Base-by-base conservation (phyloP, 2,888 invertebrate species). In the Macropis europaea region DNA sequence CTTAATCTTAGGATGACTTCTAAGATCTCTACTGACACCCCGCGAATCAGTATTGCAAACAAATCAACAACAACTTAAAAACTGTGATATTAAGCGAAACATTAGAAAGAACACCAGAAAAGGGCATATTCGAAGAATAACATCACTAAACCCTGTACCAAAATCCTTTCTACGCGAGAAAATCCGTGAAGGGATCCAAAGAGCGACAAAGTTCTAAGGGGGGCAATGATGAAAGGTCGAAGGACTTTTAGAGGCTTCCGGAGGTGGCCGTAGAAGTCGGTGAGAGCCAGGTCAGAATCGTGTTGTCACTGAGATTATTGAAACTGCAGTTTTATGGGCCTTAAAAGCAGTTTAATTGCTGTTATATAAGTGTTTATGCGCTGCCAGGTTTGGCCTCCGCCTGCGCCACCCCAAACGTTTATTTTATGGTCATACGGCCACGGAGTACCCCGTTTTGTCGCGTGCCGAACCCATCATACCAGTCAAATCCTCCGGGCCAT, bases 321-420 rank as follows among this genome's bases (percentile, higher is more conserved):
- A 88, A 89, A 89, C 89, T 89, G 89, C 90, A 90, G 87, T 90
- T 90, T 90, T 90, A 90, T 89, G 90, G 90, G 86, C 87, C 88
- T 89, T 90, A 89, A 90, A 90, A 89, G 89, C 89, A 88, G 89
- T 90, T 90, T 90, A 90, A 90, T 90, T 89, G 90, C 89, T 89
- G 89, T 90, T 90, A 89, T 89, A 90, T 90, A 89, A 90, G 90
- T 90, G 90, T 90, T 90, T 90, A 90, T 89, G 89, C 87, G 86
- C 86, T 83, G 86, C 84, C 87, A 87, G 86, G 86, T 84, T 86
- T 75, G 71, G 85, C 86, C 86, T 83, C 84, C 81, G 87, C 85
- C 87, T 86, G 86, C 86, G 86, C 88, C 83, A 88, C 89, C 89
- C 88, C 85, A 84, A 89, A 89, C 89, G 88, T 84, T 90, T 86